phyloP scores from a whole-genome alignment of 2,888 invertebrate genomes.

The Quadroppia sp. region DNA sequence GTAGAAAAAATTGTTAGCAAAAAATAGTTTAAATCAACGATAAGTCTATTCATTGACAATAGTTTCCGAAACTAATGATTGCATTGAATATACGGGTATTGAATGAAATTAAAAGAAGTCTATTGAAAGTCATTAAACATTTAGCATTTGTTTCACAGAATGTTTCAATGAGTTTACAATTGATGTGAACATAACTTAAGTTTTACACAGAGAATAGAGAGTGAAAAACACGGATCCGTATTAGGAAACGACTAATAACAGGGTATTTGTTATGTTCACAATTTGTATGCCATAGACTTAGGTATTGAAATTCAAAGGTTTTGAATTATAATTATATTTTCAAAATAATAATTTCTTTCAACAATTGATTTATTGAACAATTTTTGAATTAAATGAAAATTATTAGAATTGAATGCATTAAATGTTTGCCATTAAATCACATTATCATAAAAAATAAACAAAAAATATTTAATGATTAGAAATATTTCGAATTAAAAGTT shows the following conservation, averaged over 20 bases:
- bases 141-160: neutral
- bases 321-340: too few relatives aligned
- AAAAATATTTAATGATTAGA: neutral
- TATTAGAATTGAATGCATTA: too few relatives aligned
- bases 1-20: neutral
- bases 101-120: neutral
- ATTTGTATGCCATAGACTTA: too few relatives aligned
- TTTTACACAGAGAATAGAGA: neutral
- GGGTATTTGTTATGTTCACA: neutral
- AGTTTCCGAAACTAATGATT: neutral
- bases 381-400: too few relatives aligned
- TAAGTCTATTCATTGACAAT: neutral
- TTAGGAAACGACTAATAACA: slow-evolving; percentile 35
- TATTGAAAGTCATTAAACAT: neutral
- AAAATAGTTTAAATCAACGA: neutral
- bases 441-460: too few relatives aligned
- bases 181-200: neutral
- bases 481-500: neutral
- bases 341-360: too few relatives aligned
- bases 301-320: too few relatives aligned
- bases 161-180: neutral
- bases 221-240: slow-evolving; percentile 16
- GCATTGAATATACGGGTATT: slow-evolving; percentile 6
- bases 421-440: too few relatives aligned
- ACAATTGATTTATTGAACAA: too few relatives aligned